These are phyloP conservation scores for Ips nitidus DNA, from an alignment of 1,140 invertebrate genomes.

Conservation along the genomic window DNA sequence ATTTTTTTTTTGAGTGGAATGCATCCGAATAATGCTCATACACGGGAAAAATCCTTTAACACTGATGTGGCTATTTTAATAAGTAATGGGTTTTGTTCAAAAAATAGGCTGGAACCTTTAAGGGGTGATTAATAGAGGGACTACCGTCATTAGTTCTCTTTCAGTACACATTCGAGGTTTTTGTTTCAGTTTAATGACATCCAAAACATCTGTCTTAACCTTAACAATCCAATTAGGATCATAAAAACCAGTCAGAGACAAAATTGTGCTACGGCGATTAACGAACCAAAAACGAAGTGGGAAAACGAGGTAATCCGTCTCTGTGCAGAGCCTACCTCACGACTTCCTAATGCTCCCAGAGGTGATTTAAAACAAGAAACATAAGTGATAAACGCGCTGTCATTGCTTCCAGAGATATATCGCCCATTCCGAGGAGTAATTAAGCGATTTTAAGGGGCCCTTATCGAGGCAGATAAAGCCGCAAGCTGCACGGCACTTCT, in stretches of 20 bases:
- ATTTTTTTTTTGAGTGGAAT: too few species aligned
- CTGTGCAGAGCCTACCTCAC: not conserved
- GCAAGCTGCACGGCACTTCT: constrained; percentile 18
- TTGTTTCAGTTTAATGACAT: not conserved
- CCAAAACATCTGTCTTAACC: not conserved
- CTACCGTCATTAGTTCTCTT: not conserved
- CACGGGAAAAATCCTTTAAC: too few species aligned
- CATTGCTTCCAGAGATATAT: constrained; percentile 16
- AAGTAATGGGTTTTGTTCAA: too few species aligned
- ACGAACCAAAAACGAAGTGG: not conserved
- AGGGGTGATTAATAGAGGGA: not conserved
- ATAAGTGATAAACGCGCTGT: constrained; percentile 24
- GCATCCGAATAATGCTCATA: too few species aligned
- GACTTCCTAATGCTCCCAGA: constrained; percentile 5
- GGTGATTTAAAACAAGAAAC: not conserved
- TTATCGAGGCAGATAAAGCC: constrained; percentile 19
- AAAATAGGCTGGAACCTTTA: too few species aligned
- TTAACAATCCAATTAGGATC: too few species aligned
- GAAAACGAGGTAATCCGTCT: not conserved
- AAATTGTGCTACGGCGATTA: not conserved
- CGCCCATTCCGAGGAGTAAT: constrained; percentile 21
- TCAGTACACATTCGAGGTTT: not conserved
- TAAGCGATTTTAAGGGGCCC: constrained; percentile 24
- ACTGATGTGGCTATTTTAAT: too few species aligned
- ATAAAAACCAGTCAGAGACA: too few species aligned